A percentile compares a stretch with the other conserved stretches of the same genome.
Conservation (phyloP, 2,797 vertebrate genomes). For the Neoniphon sammara region DNA sequence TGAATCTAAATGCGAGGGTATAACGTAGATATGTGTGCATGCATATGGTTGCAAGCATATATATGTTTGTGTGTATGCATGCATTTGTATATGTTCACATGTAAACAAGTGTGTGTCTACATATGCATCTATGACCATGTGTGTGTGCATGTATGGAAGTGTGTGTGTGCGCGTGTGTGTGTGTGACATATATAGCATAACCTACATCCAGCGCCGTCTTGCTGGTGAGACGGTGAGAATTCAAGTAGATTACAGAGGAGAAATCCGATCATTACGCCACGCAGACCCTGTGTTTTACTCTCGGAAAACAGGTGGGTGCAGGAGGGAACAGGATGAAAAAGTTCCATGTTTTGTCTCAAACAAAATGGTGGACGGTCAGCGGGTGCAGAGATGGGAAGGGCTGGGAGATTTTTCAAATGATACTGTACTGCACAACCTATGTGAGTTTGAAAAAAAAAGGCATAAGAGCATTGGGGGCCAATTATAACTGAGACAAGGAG, state of each 20-base stretch:
- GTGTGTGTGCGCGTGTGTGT: slow-evolving; percentile 27
- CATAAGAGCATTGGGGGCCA: slow-evolving; percentile 5
- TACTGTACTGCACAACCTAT: slow-evolving; percentile 36
- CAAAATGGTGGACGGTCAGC: slow-evolving; percentile 70
- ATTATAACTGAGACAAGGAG: too few species aligned
- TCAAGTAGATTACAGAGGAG: slow-evolving; percentile 84
- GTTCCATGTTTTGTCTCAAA: slow-evolving; percentile 69
- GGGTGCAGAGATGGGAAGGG: slow-evolving; percentile 73
- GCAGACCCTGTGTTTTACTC: slow-evolving; percentile 82
- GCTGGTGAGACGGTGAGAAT: slow-evolving; percentile 75
- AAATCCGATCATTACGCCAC: slow-evolving; percentile 81
- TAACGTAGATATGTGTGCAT: neutral
- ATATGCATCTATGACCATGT: slow-evolving; percentile 8
- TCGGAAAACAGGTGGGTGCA: slow-evolving; percentile 80
- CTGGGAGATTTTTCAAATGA: slow-evolving; percentile 50
- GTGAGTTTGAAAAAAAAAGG: slow-evolving; percentile 58
- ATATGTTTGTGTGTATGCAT: neutral
- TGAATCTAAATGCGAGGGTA: neutral
- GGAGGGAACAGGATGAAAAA: slow-evolving; percentile 76
- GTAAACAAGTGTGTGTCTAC: neutral
- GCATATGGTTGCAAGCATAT: neutral
- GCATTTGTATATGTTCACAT: neutral
- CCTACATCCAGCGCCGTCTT: slow-evolving; percentile 49
- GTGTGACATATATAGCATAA: slow-evolving; percentile 49
- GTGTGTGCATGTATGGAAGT: neutral